A percentile compares a stretch with the other conserved stretches of the same genome.
These are phyloP conservation scores for Streptopelia turtur DNA, from an alignment of 2,797 vertebrate genomes.

Conservation along the genomic window DNA sequence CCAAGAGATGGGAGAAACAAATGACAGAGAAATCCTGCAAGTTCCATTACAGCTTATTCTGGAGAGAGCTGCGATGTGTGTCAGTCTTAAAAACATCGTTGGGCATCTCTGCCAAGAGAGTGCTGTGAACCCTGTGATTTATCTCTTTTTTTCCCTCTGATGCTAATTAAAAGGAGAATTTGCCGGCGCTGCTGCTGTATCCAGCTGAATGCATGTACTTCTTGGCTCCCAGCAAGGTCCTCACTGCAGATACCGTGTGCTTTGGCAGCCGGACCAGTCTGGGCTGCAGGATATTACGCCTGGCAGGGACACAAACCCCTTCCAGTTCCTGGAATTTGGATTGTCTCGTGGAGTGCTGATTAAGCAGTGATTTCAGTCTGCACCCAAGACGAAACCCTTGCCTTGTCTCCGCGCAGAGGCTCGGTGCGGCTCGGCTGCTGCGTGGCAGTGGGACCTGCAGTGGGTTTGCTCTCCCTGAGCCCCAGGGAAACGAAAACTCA, in stretches of 20 bases:
- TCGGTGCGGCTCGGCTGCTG: background rate
- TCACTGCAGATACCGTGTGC: constrained; percentile 73
- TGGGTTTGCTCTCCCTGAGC: background rate
- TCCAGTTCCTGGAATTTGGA: constrained; percentile 77
- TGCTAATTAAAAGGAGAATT: constrained; percentile 39
- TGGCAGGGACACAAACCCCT: constrained; percentile 71
- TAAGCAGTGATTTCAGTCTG: constrained; percentile 70
- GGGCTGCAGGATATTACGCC: constrained; percentile 74
- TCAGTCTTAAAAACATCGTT: background rate
- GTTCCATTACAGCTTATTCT: background rate
- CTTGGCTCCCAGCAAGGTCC: constrained; percentile 63
- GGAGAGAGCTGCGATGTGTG: background rate
- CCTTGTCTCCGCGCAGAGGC: background rate
- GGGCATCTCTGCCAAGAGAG: background rate
- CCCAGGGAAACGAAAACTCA: background rate
- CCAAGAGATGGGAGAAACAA: background rate
- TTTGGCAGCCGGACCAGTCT: constrained; percentile 81
- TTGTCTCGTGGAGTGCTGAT: constrained; percentile 74
- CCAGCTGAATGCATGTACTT: constrained; percentile 53
- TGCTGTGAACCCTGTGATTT: background rate
- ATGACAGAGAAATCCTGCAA: background rate
- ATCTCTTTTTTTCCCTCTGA: background rate
- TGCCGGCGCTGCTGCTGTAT: background rate
- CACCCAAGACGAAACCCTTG: constrained; percentile 39
- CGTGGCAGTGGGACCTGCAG: background rate